These are phyloP conservation scores for Anser cygnoides DNA, from an alignment of 2,113 vertebrate genomes.

Conservation along the genomic window DNA sequence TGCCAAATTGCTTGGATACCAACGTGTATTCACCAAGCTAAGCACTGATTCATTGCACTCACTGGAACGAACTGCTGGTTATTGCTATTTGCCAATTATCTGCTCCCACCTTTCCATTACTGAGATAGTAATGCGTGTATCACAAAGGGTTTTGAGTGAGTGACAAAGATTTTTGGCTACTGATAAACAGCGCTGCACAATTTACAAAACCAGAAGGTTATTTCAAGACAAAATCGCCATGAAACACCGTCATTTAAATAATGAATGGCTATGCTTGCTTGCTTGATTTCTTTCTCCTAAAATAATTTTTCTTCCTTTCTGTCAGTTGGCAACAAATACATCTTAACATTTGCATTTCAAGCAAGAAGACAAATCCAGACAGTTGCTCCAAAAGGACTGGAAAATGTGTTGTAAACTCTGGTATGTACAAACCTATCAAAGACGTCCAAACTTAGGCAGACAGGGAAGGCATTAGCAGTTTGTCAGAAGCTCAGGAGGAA, in stretches of 20 bases:
- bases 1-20: conserved; percentile 9
- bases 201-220: conserved; percentile 53
- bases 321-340: conserved; percentile 57
- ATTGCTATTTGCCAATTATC: neutral
- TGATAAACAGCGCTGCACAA: conserved; percentile 26
- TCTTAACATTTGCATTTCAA: conserved; percentile 56
- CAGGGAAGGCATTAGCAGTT: neutral
- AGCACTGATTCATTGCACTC: neutral
- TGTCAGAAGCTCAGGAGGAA: neutral
- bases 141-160: neutral
- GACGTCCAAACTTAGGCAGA: neutral
- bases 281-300: conserved; percentile 60
- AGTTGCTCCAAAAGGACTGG: conserved; percentile 17
- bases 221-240: conserved; percentile 59
- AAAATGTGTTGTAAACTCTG: conserved; percentile 14
- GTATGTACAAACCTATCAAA: neutral
- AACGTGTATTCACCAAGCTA: neutral
- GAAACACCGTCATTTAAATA: conserved; percentile 56
- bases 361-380: conserved; percentile 35
- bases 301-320: conserved; percentile 63
- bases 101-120: conserved; percentile 30
- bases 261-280: conserved; percentile 46
- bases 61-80: neutral
- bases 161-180: conserved; percentile 49
- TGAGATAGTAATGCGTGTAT: neutral